Base-by-base conservation (phyloP, 2,113 vertebrate species). In the Osmerus mordax region DNA sequence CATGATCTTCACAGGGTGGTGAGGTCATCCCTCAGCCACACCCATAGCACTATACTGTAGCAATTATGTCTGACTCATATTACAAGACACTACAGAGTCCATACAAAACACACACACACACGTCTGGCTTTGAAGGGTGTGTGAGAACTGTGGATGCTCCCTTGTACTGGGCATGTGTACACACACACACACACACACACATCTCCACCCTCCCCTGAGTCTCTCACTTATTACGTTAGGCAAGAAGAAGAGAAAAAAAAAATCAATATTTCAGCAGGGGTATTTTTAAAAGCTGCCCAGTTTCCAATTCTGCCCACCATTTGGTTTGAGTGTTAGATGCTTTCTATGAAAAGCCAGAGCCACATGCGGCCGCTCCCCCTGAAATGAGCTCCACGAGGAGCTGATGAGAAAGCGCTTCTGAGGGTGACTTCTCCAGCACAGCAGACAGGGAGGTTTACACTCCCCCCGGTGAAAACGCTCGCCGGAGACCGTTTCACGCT, bases 191-290 rank as follows among this genome's bases (percentile, higher is more conserved):
- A 66, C 64, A 54, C 69, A 21, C 18, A 69, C 63, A 55, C 55
- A 28, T 25, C 69, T 62, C 25, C 56, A 12, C 70, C 63, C 29
- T 75, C 87, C 78, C 84, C 67, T 60, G 79, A 85, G 88, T 89
- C 83, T 88, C 81, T 84, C 89, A 87, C 87, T 91, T 89, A 91
- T 91, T 92, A 88, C 74, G 83, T 89, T 88, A 85, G 82, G 71
- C 80, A 82, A 87, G 81, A 85, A 80, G 65, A 81, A 76, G 64
- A 82, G 76, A 71, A 82, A 73, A 78, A 86, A 78, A 84, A 84
- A 85, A 89, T 89, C 89, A 87, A 89, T 87, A 90, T 89, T 90
- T 90, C 84, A 87, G 84, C 82, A 77, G 85, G 77, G 86, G 87
- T 87, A 86, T 90, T 90, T 91, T 84, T 88, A 90, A 90, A 88